Conservation (phyloP, 2,113 vertebrate species). For the Hyperoodon ampullatus region DNA sequence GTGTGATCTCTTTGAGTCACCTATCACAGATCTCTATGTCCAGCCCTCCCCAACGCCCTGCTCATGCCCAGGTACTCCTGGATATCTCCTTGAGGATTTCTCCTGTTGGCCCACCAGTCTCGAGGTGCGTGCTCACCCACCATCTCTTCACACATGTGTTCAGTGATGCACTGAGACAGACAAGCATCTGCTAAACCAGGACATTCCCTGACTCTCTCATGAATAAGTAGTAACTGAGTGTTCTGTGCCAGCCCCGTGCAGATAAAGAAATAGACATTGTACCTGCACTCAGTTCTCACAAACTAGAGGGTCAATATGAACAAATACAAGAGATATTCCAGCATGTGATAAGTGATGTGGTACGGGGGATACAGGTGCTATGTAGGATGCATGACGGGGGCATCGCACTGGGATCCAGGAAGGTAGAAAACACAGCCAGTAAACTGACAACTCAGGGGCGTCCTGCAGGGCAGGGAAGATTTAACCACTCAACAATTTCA, state of each 20-base stretch:
- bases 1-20: not conserved
- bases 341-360: not conserved
- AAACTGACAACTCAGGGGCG: not conserved
- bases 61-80: not conserved
- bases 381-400: rapidly evolving
- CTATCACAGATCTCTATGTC: no score
- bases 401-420: rapidly evolving
- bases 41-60: not conserved
- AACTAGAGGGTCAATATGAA: rapidly evolving
- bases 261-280: rapidly evolving
- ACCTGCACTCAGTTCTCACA: not conserved
- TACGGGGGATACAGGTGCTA: not conserved
- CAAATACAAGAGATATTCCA: no score
- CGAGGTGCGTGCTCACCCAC: no score
- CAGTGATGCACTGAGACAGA: not conserved
- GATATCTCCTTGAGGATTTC: not conserved
- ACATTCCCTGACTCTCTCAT: rapidly evolving
- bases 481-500: not conserved
- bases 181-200: no score
- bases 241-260: no score
- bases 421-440: not conserved
- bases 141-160: not conserved
- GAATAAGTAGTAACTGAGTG: not conserved
- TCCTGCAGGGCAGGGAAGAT: not conserved
- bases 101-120: not conserved